These are phyloP conservation scores for Drosophila rubida DNA, from an alignment of 2,888 invertebrate species.

Conservation along the genomic window DNA sequence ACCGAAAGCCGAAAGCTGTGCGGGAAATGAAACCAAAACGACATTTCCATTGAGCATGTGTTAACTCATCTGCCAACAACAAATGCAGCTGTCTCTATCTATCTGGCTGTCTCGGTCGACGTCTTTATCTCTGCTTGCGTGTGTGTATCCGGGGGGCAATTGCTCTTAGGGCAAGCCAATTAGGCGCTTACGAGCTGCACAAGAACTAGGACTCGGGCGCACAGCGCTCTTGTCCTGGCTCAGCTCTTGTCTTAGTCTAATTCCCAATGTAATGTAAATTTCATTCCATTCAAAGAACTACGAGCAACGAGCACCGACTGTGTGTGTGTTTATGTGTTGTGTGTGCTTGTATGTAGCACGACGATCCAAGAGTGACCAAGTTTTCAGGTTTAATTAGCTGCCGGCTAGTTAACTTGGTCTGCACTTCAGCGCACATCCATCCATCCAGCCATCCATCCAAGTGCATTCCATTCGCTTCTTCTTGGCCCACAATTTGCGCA, in stretches of 20 bases:
- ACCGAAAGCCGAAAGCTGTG: conserved; percentile 36
- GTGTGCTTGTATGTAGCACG: conserved; percentile 3
- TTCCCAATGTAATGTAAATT: conserved; percentile 66
- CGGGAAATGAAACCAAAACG: conserved; percentile 60
- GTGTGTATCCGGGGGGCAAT: conserved; percentile 26
- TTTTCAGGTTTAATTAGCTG: conserved; percentile 77
- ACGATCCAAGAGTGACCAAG: conserved; percentile 60
- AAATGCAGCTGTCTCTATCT: conserved; percentile 8
- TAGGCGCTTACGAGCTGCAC: conserved; percentile 41
- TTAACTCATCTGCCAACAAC: conserved; percentile 58
- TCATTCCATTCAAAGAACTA: conserved; percentile 61
- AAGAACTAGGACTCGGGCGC: conserved; percentile 29
- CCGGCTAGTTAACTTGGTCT: conserved; percentile 74
- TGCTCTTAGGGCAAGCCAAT: conserved; percentile 47
- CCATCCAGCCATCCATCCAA: conserved; percentile 9
- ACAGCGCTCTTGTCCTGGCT: conserved; percentile 26
- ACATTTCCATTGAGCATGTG: conserved; percentile 71
- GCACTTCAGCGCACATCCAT: conserved; percentile 36
- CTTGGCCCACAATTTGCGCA: conserved; percentile 58
- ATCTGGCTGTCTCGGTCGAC: background rate
- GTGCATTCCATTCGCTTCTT: conserved; percentile 35
- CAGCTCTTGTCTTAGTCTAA: conserved; percentile 70
- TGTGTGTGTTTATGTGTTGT: background rate
- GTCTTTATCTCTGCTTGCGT: background rate
- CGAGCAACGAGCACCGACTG: conserved; percentile 17